Evolutionary conservation across 2,888 invertebrate species (phyloP).

Genomic region (Caenorhabditis doughertyi): DNA sequence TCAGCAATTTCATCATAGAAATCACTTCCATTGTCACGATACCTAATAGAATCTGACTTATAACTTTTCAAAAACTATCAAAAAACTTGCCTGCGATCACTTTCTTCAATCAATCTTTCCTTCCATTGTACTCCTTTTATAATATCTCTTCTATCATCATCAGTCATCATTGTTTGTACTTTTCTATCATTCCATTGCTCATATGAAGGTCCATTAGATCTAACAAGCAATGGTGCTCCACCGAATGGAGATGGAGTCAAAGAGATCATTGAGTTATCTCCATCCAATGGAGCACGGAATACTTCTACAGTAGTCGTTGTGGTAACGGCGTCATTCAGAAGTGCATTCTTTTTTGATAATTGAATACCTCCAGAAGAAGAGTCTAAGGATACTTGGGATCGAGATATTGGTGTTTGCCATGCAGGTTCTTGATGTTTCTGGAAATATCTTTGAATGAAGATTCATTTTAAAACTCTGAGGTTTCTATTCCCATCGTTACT

Average conservation of each 20-base stretch:
- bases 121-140: constrained; percentile 69
- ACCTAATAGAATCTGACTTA: constrained; percentile 8
- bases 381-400: constrained; percentile 17
- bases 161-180: constrained; percentile 31
- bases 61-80: background rate
- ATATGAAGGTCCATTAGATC: constrained; percentile 50
- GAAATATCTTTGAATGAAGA: background rate
- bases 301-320: constrained; percentile 72
- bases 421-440: constrained; percentile 53
- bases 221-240: constrained; percentile 45
- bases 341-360: constrained; percentile 60
- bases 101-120: constrained; percentile 65
- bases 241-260: constrained; percentile 52
- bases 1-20: constrained; percentile 56
- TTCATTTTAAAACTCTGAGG: too few relatives aligned
- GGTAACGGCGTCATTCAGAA: constrained; percentile 67
- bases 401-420: constrained; percentile 57
- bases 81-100: constrained; percentile 17
- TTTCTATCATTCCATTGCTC: constrained; percentile 54
- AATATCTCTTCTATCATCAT: constrained; percentile 33
- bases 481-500: too few relatives aligned
- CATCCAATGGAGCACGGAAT: constrained; percentile 63
- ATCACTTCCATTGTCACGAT: constrained; percentile 33
- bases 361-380: constrained; percentile 49
- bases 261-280: constrained; percentile 39